Base-by-base conservation (phyloP, 2,797 vertebrate species). In the Poecile montanus region DNA sequence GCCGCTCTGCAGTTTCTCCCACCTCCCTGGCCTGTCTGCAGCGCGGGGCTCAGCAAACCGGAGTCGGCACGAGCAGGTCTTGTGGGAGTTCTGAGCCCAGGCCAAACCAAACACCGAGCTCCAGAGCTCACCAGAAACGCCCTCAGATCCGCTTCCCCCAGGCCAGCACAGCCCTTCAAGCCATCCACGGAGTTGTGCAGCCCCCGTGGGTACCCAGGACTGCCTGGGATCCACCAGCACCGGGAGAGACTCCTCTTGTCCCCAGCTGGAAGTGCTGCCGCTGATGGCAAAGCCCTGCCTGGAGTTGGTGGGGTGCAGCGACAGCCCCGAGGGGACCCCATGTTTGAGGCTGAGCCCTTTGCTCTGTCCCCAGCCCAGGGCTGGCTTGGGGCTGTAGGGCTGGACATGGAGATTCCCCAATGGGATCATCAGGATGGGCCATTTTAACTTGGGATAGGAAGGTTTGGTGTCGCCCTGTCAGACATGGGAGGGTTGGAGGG, bases 101-200 rank as follows among this genome's bases (percentile, higher is more conserved):
- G 45, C 25, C 56, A 38, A 72, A 36, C 18, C 16, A 48, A 72
- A 16, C 19, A 11, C 17, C 0, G 0, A 60, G 21, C 53, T 42
- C 32, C 61, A 62, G 51, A 60, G 54, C 53, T 91, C 73, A 30
- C 16, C 71, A 62, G 53, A 27, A 85, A 62, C 29, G 2, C 34
- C 22, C 32, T n/a, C 56, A 50, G 58, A 16, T 25, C n/a, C 0
- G 0, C 25, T 22, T 61, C 30, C 42, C 68, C 15, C 25, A 72
- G 48, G 19, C 21, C 53, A 30, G 36, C 3, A 13, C 13, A 34
- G n/a, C 45, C 44, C 66, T 42, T 47, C 36, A 27, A 27, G 65
- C 38, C 16, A 22, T 1, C 45, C 1, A 0, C 6, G 29, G 56
- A 50, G 16, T 18, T 47, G 5, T 5, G 32, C 29, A 40, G 73